These are phyloP conservation scores for Equus quagga DNA, from an alignment of 2,113 vertebrate species.

Conservation along the genomic window DNA sequence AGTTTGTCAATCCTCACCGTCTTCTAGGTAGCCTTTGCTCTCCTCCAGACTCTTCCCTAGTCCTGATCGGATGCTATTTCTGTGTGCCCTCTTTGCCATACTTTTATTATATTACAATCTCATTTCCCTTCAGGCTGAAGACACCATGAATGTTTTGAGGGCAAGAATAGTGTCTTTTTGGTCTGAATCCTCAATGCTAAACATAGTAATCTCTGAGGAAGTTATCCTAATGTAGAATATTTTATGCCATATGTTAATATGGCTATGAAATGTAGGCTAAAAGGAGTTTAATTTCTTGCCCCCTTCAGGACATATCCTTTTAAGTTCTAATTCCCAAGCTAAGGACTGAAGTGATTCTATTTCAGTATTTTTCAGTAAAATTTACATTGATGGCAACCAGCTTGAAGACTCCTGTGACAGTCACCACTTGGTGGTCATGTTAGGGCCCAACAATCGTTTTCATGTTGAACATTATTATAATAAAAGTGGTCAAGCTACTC, in stretches of 20 bases:
- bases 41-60: background rate
- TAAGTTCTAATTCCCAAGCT: background rate
- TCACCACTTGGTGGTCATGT: background rate
- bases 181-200: background rate
- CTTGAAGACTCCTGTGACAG: background rate
- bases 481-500: background rate
- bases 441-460: background rate
- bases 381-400: background rate
- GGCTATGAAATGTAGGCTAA: background rate
- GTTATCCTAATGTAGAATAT: background rate
- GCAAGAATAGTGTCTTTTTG: background rate
- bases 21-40: background rate
- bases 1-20: background rate
- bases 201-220: background rate
- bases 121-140: background rate
- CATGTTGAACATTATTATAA: background rate
- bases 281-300: background rate
- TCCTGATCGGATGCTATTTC: background rate
- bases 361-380: constrained; percentile 14
- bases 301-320: background rate
- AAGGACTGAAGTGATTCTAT: background rate
- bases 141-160: background rate
- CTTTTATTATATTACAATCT: background rate
- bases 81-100: background rate
- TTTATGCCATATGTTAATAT: background rate